These are phyloP conservation scores for Gadopsis bispinosus DNA, from an alignment of 2,797 vertebrate species.

Conservation along the genomic window DNA sequence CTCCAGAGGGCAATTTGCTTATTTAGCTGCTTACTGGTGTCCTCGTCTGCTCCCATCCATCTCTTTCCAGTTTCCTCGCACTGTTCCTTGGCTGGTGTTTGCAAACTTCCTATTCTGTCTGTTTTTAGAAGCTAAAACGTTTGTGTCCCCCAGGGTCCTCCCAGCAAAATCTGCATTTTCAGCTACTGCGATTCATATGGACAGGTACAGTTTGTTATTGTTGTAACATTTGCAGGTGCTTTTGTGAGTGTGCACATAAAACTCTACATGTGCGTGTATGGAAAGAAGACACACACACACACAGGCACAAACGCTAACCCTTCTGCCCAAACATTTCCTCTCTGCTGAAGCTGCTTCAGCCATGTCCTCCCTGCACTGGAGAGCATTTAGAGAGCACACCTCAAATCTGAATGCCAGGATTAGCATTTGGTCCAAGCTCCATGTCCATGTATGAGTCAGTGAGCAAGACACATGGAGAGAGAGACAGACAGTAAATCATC, in stretches of 20 bases:
- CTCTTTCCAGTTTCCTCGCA: slow-evolving; percentile 34
- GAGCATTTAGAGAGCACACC: slow-evolving; percentile 53
- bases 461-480: slow-evolving; percentile 47
- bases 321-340: slow-evolving; percentile 18
- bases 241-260: slow-evolving; percentile 19
- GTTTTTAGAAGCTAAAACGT: slow-evolving; percentile 16
- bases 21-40: slow-evolving; percentile 72
- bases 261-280: not conserved
- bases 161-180: slow-evolving; percentile 46
- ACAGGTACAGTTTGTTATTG: slow-evolving; percentile 27
- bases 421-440: slow-evolving; percentile 74
- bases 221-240: slow-evolving; percentile 28
- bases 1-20: slow-evolving; percentile 81
- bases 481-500: slow-evolving; percentile 70
- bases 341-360: slow-evolving; percentile 43
- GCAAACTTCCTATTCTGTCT: slow-evolving; percentile 7
- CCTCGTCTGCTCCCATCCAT: slow-evolving; percentile 55
- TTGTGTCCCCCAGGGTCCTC: not conserved
- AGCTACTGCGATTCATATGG: slow-evolving; percentile 15
- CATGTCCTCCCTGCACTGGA: slow-evolving; percentile 39
- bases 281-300: not conserved
- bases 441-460: slow-evolving; percentile 73
- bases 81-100: not conserved
- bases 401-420: slow-evolving; percentile 80
- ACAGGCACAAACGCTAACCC: slow-evolving; percentile 8